phyloP scores from a whole-genome alignment of 37 sponge, comb jelly and placozoan genomes.

The Lycopodina hypogea region DNA sequence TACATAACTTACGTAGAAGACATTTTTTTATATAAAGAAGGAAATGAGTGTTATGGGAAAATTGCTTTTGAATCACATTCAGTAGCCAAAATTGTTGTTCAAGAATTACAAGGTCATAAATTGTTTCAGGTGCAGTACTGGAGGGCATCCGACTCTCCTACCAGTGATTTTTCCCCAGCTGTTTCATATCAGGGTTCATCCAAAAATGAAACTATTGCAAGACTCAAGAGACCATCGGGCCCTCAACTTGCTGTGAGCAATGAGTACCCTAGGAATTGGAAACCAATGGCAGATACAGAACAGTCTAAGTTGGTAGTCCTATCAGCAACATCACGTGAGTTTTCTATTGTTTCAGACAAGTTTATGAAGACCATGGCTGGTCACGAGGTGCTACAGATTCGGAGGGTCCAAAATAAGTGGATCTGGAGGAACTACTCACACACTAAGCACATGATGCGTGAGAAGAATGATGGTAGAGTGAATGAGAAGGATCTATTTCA shows the following conservation, averaged over 20 bases:
- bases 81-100: too few species aligned
- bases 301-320: neutral
- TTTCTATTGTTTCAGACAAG: neutral
- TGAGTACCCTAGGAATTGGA: neutral
- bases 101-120: too few species aligned
- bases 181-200: too few species aligned
- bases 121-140: too few species aligned
- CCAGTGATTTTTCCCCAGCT: too few species aligned
- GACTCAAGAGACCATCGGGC: neutral
- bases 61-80: too few species aligned
- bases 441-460: constrained; percentile 20
- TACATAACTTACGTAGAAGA: too few species aligned
- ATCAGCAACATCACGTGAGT: neutral
- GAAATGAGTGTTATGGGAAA: too few species aligned
- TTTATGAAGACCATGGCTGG: constrained; percentile 37
- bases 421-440: constrained; percentile 57
- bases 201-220: too few species aligned
- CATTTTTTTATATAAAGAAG: too few species aligned
- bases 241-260: neutral
- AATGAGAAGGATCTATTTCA: constrained; percentile 67
- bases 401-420: constrained; percentile 78
- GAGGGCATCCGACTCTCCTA: too few species aligned
- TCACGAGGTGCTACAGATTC: constrained; percentile 10
- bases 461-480: constrained; percentile 32
- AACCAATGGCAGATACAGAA: neutral